Evolutionary conservation across 2,113 vertebrate genomes (phyloP).

Genomic region (Epinephelus moara): DNA sequence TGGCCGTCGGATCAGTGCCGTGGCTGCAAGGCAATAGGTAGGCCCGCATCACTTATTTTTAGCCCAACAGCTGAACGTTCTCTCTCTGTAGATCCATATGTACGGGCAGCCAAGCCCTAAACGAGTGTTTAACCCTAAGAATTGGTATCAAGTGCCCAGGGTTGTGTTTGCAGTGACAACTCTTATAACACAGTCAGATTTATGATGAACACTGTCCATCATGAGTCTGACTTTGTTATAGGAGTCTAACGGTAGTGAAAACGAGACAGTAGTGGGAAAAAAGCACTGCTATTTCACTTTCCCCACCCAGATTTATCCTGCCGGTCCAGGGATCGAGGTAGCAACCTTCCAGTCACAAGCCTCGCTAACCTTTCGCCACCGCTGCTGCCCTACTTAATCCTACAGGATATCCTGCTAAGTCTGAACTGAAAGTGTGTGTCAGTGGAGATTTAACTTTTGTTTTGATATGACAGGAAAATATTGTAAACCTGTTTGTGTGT

Average conservation of each 20-base stretch:
- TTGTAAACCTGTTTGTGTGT: not conserved
- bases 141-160: no score
- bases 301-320: not conserved
- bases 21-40: no score
- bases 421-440: not conserved
- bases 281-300: not conserved
- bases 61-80: no score
- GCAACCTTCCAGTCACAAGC: not conserved
- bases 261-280: not conserved
- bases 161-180: no score
- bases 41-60: no score
- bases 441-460: not conserved
- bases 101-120: no score
- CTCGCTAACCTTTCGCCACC: conserved; percentile 13
- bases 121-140: no score
- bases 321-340: not conserved
- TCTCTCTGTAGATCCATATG: no score
- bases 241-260: no score
- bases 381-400: not conserved
- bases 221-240: no score
- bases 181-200: not conserved
- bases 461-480: not conserved
- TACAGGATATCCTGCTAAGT: not conserved
- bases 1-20: no score
- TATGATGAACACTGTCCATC: no score